Evolutionary conservation across 2,113 vertebrate species (phyloP), one percentile per base, ranked within the genome.

Genomic region (Tragelaphus scriptus): DNA sequence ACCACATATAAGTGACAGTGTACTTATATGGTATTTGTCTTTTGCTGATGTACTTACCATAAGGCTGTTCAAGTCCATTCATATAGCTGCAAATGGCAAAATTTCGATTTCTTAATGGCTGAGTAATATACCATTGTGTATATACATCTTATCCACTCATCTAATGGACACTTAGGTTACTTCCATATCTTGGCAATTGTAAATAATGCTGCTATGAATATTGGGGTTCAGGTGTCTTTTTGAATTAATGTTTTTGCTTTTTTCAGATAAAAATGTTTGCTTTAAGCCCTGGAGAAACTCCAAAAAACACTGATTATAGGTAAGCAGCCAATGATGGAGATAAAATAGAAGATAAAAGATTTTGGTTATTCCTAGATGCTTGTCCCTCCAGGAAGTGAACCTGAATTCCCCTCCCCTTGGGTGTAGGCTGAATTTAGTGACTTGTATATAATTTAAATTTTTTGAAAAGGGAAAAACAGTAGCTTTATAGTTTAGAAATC

Each of bases 321-420:
- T 93, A 94, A 82, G 51, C 49, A 84, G 61, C 44, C 61, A n/a
- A 61, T 95, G 71, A 11, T 82, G 10, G 21, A 90, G 51, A 68
- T 92, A 94, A 94, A 91, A 59, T 75, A 93, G 36, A 97, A 75
- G 61, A 56, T 61, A 51, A 90, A 94, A 91, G 25, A 91, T 91
- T 94, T 95, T 2, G 32, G 40, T 93, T 88, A 95, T 93, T 85
- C 21, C 59, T 95, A 86, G n/a, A 95, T 87, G 59, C 59, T 82
- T 68, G 44, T 63, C n/a, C 47, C 8, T 55, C 10, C 10, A 93
- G 21, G n/a, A 95, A 40, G 55, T 95, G 47, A 56, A 84, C 19
- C 11, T 95, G 63, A 91, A 91, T 77, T 93, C 55, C 25, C n/a
- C n/a, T 82, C 25, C 30, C 25, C 3, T 19, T 87, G 30, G 71